Evolutionary conservation across 2,888 invertebrate species (phyloP).

Genomic region (Pocota personata): DNA sequence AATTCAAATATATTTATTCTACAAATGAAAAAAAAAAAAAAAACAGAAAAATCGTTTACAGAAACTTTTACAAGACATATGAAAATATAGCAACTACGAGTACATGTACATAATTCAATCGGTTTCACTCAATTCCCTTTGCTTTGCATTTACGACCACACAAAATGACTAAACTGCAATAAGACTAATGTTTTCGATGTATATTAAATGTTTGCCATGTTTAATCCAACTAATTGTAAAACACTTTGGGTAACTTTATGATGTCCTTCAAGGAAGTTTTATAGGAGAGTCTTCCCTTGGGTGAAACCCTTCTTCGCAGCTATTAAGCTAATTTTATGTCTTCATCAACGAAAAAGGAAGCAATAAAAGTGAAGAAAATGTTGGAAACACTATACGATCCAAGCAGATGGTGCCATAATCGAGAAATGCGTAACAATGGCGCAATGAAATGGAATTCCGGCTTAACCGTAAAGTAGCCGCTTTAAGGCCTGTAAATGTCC

Average conservation of each 20-base stretch:
- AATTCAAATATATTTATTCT: not conserved
- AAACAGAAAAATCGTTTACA: no score
- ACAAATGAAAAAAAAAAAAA: not conserved
- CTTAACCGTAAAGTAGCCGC: constrained; percentile 13
- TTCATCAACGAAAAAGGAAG: constrained; percentile 65
- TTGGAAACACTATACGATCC: constrained; percentile 44
- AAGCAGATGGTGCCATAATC: constrained; percentile 60
- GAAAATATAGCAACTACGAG: not conserved
- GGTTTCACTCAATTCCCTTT: not conserved
- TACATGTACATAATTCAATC: not conserved
- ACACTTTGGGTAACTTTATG: constrained; percentile 57
- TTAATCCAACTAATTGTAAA: constrained; percentile 60
- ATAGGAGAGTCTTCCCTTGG: constrained; percentile 46
- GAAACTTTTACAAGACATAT: not conserved
- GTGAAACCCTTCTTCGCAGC: constrained; percentile 53
- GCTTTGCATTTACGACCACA: constrained; percentile 12
- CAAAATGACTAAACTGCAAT: constrained; percentile 27
- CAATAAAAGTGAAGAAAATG: constrained; percentile 57
- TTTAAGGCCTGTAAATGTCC: constrained; percentile 22
- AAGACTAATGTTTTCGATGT: constrained; percentile 36
- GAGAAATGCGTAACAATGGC: constrained; percentile 53
- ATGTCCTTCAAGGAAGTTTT: constrained; percentile 47
- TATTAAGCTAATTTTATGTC: constrained; percentile 70
- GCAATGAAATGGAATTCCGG: constrained; percentile 25
- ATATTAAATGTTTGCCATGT: constrained; percentile 38